Conservation (phyloP, 2,113 vertebrate genomes). For the Geococcyx californianus region DNA sequence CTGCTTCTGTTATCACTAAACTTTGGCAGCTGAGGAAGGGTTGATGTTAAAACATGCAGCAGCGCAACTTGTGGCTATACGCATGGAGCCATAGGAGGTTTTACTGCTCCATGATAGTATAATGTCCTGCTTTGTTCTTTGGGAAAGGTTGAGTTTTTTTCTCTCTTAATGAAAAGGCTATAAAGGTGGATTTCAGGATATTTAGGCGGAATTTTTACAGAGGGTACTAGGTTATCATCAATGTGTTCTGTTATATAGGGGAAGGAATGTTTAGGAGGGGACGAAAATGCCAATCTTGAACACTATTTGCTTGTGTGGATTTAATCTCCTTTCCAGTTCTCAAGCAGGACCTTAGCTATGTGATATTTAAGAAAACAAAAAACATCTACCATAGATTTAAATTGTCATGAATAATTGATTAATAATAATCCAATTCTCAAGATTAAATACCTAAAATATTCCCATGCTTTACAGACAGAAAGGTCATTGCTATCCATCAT, state of each 20-base stretch:
- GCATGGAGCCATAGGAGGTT: not conserved
- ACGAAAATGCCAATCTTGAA: constrained; percentile 62
- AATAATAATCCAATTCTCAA: constrained; percentile 69
- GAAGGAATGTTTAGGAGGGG: constrained; percentile 23
- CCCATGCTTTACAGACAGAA: constrained; percentile 57
- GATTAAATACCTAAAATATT: constrained; percentile 74
- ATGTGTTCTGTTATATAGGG: not conserved
- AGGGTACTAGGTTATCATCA: constrained; percentile 35
- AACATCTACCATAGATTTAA: constrained; percentile 71
- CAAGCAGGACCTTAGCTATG: constrained; percentile 68
- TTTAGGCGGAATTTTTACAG: constrained; percentile 2
- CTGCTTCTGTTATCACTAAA: not conserved
- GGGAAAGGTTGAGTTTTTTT: not conserved
- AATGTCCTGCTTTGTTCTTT: constrained; percentile 2
- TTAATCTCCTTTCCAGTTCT: constrained; percentile 70
- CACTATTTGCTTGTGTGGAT: constrained; percentile 65
- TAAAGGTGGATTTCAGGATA: constrained; percentile 6
- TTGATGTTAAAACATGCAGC: not conserved
- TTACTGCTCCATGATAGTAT: not conserved
- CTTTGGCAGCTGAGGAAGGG: not conserved
- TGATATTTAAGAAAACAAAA: constrained; percentile 75
- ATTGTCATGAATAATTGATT: constrained; percentile 81
- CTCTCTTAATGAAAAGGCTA: not conserved
- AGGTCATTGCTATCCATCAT: constrained; percentile 66
- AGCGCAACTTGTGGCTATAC: not conserved